These are phyloP conservation scores for Pongo pygmaeus DNA, from an alignment of 2,113 vertebrate species.

Conservation along the genomic window DNA sequence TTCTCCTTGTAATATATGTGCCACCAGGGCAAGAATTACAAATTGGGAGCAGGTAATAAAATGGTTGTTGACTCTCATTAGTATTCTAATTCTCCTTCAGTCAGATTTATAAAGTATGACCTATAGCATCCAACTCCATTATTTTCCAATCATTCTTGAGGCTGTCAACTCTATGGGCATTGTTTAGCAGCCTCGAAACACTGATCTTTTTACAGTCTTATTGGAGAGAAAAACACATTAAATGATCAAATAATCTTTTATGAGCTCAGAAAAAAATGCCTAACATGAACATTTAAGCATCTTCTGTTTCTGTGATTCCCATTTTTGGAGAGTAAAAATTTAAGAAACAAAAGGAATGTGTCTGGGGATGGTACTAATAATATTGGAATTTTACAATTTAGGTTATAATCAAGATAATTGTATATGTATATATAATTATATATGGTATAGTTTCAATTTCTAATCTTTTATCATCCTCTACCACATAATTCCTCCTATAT, in stretches of 20 bases:
- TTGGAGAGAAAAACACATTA: conserved; percentile 36
- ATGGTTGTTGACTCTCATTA: conserved; percentile 46
- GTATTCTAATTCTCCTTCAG: not conserved
- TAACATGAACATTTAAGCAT: not conserved
- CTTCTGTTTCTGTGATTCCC: not conserved
- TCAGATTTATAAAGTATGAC: conserved; percentile 44
- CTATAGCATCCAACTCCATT: not conserved
- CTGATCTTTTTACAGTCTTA: not conserved
- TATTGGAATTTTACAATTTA: not conserved
- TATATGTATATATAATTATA: not conserved
- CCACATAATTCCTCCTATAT: not conserved
- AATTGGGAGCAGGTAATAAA: conserved; percentile 11
- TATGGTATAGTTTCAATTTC: not conserved
- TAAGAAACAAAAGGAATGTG: not conserved
- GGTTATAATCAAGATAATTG: not conserved
- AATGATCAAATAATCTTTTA: conserved; percentile 17
- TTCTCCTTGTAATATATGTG: conserved; percentile 1
- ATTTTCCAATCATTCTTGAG: conserved; percentile 32
- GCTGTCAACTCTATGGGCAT: not conserved
- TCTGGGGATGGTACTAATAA: not conserved
- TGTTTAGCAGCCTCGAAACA: not conserved
- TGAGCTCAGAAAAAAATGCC: not conserved
- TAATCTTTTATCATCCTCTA: not conserved
- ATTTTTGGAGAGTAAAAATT: not conserved
- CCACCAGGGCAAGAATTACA: not conserved